These are phyloP conservation scores for Chamaea fasciata DNA, from an alignment of 2,113 vertebrate genomes.

Conservation along the genomic window DNA sequence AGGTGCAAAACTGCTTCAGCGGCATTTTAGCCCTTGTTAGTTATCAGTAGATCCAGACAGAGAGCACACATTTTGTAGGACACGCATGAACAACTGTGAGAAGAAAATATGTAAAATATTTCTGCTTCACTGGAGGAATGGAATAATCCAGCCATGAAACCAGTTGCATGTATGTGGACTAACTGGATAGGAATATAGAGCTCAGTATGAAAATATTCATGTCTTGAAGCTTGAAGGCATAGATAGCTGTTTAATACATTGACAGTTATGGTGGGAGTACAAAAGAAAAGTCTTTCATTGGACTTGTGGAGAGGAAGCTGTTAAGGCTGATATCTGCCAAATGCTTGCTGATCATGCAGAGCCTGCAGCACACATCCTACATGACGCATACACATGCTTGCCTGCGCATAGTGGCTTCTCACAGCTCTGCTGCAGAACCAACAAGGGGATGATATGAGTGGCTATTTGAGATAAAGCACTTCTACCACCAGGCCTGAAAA, in stretches of 20 bases:
- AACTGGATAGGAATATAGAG: background rate
- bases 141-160: background rate
- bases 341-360: background rate
- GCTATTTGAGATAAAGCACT: background rate
- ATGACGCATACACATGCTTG: background rate
- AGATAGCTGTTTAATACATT: background rate
- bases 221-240: background rate
- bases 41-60: background rate
- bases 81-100: background rate
- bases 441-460: background rate
- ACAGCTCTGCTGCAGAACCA: background rate
- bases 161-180: background rate
- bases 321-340: background rate
- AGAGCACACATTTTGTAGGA: background rate
- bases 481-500: background rate
- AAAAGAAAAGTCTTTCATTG: background rate
- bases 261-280: background rate
- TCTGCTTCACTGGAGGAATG: background rate
- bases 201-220: background rate
- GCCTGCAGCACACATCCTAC: background rate
- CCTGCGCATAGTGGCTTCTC: background rate
- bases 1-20: background rate
- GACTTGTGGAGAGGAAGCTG: background rate
- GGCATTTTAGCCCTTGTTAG: background rate
- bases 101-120: background rate